phyloP scores from a whole-genome alignment of 2,113 vertebrate species.

The Jaculus jaculus region DNA sequence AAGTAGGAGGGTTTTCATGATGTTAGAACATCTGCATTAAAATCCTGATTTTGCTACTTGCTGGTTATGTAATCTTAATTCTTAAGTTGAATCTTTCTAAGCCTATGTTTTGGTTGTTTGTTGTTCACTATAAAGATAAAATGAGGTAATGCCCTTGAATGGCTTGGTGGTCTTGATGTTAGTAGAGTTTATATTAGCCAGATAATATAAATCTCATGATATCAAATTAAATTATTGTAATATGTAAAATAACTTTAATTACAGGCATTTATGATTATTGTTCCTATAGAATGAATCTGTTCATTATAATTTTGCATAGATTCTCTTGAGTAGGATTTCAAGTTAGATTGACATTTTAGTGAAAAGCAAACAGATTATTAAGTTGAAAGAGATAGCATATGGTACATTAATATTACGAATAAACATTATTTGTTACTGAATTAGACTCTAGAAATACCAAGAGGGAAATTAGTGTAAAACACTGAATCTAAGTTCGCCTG shows the following conservation, averaged over 20 bases:
- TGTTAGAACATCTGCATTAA: neutral
- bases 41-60: neutral
- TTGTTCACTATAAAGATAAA: neutral
- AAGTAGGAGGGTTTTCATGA: neutral
- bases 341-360: conserved; percentile 70
- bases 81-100: neutral
- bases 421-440: conserved; percentile 64
- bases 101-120: neutral
- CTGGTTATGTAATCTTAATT: neutral
- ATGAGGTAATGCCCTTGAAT: neutral
- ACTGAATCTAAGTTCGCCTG: conserved; percentile 55
- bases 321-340: conserved; percentile 67
- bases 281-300: conserved; percentile 61
- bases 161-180: neutral
- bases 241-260: conserved; percentile 55
- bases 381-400: conserved; percentile 67
- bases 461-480: conserved; percentile 74
- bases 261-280: conserved; percentile 44
- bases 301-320: conserved; percentile 65
- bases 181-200: conserved; percentile 35
- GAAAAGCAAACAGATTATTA: conserved; percentile 39
- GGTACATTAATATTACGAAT: conserved; percentile 72
- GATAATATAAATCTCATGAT: conserved; percentile 40
- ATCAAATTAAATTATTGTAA: conserved; percentile 52
- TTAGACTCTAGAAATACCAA: conserved; percentile 69